Conservation (phyloP, 2,797 vertebrate genomes). For the Neomorphus geoffroyi region DNA sequence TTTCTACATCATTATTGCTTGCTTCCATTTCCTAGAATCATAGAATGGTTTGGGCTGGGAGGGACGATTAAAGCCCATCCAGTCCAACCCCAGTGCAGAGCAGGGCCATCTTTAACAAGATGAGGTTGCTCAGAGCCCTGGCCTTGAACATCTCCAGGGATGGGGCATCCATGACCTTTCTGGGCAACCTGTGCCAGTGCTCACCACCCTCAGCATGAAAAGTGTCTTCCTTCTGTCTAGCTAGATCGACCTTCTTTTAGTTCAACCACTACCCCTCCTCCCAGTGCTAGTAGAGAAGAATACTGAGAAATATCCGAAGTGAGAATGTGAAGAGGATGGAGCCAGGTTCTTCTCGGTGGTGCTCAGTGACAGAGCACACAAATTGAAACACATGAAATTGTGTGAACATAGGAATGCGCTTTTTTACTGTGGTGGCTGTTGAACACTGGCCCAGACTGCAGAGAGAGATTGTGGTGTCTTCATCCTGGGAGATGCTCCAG, state of each 20-base stretch:
- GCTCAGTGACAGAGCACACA: background rate
- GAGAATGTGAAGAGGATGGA: background rate
- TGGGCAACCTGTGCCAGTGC: no score
- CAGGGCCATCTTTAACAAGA: no score
- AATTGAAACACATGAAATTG: background rate
- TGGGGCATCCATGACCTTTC: no score
- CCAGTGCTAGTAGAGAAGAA: background rate
- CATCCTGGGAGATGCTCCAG: background rate
- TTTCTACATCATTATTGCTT: background rate
- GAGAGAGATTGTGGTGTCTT: background rate
- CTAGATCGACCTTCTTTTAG: no score
- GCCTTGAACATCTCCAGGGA: no score
- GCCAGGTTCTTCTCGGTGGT: background rate
- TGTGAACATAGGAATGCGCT: background rate
- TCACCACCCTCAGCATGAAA: no score
- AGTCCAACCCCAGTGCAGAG: no score
- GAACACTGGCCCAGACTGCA: background rate
- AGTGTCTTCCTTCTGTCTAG: no score
- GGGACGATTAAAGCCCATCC: no score
- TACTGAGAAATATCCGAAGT: background rate
- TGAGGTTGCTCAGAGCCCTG: no score
- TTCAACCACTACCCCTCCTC: no score
- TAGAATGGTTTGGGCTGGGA: no score
- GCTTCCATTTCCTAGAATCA: background rate
- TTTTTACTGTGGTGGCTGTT: background rate